A percentile compares a stretch with the other conserved stretches of the same genome.
These are phyloP conservation scores for Cliona cf. orientalis DNA, from an alignment of 37 sponge, comb jelly and placozoan genomes.

Conservation along the genomic window DNA sequence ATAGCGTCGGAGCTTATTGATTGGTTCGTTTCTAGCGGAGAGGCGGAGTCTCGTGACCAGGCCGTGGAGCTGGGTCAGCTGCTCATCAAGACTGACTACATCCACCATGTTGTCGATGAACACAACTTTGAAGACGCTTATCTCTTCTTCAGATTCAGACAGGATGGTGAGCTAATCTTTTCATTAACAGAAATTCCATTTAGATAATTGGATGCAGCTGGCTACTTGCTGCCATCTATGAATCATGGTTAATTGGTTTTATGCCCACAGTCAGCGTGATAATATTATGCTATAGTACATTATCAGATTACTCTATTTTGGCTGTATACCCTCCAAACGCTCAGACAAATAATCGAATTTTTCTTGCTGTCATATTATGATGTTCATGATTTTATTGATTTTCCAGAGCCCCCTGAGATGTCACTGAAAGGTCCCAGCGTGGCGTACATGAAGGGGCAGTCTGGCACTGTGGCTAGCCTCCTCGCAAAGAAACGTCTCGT, in stretches of 20 bases:
- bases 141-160: conserved; percentile 85
- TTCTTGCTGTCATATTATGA: too few species aligned
- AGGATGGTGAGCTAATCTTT: conserved; percentile 63
- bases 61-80: conserved; percentile 80
- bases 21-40: conserved; percentile 68
- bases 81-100: conserved; percentile 77
- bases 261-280: too few species aligned
- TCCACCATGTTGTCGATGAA: conserved; percentile 87
- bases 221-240: not conserved
- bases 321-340: not conserved
- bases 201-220: not conserved
- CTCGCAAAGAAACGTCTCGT: conserved; percentile 46
- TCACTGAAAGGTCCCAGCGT: conserved; percentile 61
- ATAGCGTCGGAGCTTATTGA: conserved; percentile 87
- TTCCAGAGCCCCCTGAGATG: conserved; percentile 54
- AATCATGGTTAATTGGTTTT: not conserved
- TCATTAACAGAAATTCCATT: not conserved
- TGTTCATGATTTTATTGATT: not conserved
- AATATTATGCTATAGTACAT: too few species aligned
- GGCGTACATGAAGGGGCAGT: conserved; percentile 67
- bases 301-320: not conserved
- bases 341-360: not conserved
- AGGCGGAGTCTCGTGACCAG: conserved; percentile 53
- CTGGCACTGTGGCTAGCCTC: conserved; percentile 30
- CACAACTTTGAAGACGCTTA: conserved; percentile 84